These are phyloP conservation scores for Hylomyscus alleni DNA, from an alignment of 2,797 vertebrate species.

Conservation along the genomic window DNA sequence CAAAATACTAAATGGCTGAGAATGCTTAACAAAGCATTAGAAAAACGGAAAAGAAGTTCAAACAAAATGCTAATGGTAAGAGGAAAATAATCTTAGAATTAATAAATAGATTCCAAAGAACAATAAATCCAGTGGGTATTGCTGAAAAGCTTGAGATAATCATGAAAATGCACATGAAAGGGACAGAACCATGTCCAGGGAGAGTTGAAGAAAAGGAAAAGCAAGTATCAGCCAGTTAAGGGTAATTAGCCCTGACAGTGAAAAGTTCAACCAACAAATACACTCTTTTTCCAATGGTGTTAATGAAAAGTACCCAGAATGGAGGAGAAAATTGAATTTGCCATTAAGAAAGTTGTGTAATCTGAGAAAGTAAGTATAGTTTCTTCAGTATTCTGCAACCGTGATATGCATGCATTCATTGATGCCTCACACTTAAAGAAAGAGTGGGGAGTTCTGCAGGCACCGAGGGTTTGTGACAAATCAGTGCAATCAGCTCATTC, in stretches of 20 bases:
- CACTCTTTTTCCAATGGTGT: constrained; percentile 40
- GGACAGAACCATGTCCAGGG: neutral
- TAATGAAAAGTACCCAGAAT: constrained; percentile 11
- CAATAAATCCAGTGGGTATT: neutral
- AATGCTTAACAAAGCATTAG: neutral
- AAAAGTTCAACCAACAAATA: neutral
- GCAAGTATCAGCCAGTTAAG: neutral
- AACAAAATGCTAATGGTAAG: constrained; percentile 18
- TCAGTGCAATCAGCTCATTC: neutral
- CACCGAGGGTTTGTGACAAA: too few species aligned
- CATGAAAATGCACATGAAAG: neutral
- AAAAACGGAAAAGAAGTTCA: constrained; percentile 17
- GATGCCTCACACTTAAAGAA: constrained; percentile 46
- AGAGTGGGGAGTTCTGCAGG: neutral
- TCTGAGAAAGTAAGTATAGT: constrained; percentile 39
- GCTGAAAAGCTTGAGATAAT: constrained; percentile 18
- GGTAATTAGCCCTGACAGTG: neutral
- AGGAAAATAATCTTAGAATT: constrained; percentile 46
- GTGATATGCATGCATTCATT: neutral
- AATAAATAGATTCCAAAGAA: constrained; percentile 58
- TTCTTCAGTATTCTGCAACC: neutral
- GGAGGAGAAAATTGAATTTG: constrained; percentile 29
- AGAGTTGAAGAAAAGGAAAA: constrained; percentile 18
- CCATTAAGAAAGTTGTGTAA: neutral
- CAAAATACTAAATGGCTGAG: constrained; percentile 43